Evolutionary conservation across 35 echinoderm and acorn worm genomes (phyloP).

Genomic region (Antedon bifida): DNA sequence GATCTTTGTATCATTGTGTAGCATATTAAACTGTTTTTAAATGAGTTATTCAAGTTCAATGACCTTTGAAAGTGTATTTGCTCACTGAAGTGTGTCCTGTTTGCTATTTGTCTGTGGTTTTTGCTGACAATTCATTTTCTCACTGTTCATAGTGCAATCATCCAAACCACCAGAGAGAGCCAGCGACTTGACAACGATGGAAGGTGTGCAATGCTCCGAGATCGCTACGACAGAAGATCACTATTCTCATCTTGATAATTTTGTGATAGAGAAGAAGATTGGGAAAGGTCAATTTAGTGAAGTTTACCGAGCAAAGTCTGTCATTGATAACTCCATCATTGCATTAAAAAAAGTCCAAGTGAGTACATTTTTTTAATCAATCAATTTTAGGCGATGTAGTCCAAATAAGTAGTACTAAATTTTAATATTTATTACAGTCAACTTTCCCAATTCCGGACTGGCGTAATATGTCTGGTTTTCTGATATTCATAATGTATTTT

Average conservation of each 20-base stretch:
- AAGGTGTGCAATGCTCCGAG: not conserved
- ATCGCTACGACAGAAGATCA: not conserved
- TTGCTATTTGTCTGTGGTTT: not conserved
- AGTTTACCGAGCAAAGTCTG: slow-evolving; percentile 71
- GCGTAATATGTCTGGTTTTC: too few species aligned
- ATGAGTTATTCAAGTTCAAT: too few species aligned
- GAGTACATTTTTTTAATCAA: not conserved
- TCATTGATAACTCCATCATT: slow-evolving; percentile 60
- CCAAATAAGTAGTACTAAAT: not conserved
- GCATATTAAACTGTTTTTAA: too few species aligned
- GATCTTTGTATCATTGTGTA: too few species aligned
- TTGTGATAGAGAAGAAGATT: slow-evolving; percentile 85
- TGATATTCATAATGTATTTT: not conserved
- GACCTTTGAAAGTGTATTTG: too few species aligned
- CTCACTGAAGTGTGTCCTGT: too few species aligned
- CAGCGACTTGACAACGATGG: not conserved
- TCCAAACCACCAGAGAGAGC: not conserved
- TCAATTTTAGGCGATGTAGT: not conserved
- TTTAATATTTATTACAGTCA: not conserved
- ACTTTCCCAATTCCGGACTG: not conserved
- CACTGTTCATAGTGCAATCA: not conserved
- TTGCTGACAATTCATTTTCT: not conserved
- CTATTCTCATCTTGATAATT: slow-evolving; percentile 29
- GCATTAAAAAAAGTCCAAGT: slow-evolving; percentile 98
- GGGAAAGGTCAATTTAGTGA: slow-evolving; percentile 95